phyloP scores from a whole-genome alignment of 2,888 invertebrate genomes.

The Lottia scabra region DNA sequence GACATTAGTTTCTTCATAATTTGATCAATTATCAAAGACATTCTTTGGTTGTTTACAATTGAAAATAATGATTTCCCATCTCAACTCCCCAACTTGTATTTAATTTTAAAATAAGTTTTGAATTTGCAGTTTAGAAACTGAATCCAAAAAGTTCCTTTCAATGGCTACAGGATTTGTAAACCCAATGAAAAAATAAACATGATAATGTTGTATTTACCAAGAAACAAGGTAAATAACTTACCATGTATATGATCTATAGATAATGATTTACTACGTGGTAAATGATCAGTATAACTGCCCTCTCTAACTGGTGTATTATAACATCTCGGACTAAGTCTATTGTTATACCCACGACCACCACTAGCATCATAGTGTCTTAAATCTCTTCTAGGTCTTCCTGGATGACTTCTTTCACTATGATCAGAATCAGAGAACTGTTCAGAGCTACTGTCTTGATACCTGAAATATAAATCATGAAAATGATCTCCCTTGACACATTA shows the following conservation, averaged over 20 bases:
- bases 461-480: background rate
- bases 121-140: too few relatives aligned
- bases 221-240: background rate
- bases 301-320: background rate
- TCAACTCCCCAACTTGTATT: too few relatives aligned
- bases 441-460: constrained; percentile 52
- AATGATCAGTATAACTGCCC: background rate
- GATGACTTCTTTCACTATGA: constrained; percentile 36
- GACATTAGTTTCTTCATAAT: too few relatives aligned
- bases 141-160: too few relatives aligned
- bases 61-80: too few relatives aligned
- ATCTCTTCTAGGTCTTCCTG: constrained; percentile 29
- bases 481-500: background rate
- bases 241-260: background rate
- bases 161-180: too few relatives aligned
- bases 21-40: too few relatives aligned
- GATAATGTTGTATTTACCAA: too few relatives aligned
- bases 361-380: constrained; percentile 48
- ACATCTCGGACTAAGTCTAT: constrained; percentile 40
- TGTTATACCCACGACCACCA: constrained; percentile 53
- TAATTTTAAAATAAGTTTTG: too few relatives aligned
- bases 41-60: too few relatives aligned
- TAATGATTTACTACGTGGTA: background rate
- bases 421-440: constrained; percentile 58
- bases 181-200: too few relatives aligned